Base-by-base conservation (phyloP, 2,113 vertebrate species). In the Silurus glanis region DNA sequence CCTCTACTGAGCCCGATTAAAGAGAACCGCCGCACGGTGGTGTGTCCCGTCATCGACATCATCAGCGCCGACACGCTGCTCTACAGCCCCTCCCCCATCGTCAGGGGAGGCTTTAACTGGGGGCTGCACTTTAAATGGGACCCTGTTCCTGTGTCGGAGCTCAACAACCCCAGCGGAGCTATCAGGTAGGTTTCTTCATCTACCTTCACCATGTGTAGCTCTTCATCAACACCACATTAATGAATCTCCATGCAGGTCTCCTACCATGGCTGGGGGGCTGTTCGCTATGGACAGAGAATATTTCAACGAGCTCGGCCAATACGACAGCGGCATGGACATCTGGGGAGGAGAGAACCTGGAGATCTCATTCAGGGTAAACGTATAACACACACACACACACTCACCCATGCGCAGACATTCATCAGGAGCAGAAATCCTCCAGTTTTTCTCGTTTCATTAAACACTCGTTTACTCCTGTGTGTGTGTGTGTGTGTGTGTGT, bases 81-180 rank as follows among this genome's bases (percentile, higher is more conserved):
- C 85, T 99, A 99, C 94, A 97, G 96, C 83, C 95, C 98, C 0
- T 99, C 98, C 0, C 98, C 98, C 0, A 94, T 99, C 0, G 98
- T 99, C 79, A 93, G 98, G 0, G 98, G 98, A 0, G 98, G 98
- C 3, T 99, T 99, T 88, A 99, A 99, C 95, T 99, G 98, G 98
- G 98, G 98, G n/a, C 96, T 99, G 90, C 98, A 99, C 93, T 99
- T 99, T 92, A 99, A 97, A 72, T 99, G 98, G 98, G 98, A 99
- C 86, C 97, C 98, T 0, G 97, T 99, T 3, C 97, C 98, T 5
- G 87, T 95, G 6, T 90, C 96, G 0, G 96, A 98, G 58, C 93
- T 97, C 23, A 95, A 91, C 62, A 95, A 96, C 19, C 94, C 95
- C 0, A 95, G 95, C 1, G 96, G 96, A 86, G 92, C 94, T 0